Conservation (phyloP, 2,113 vertebrate species). For the Nymphicus hollandicus region DNA sequence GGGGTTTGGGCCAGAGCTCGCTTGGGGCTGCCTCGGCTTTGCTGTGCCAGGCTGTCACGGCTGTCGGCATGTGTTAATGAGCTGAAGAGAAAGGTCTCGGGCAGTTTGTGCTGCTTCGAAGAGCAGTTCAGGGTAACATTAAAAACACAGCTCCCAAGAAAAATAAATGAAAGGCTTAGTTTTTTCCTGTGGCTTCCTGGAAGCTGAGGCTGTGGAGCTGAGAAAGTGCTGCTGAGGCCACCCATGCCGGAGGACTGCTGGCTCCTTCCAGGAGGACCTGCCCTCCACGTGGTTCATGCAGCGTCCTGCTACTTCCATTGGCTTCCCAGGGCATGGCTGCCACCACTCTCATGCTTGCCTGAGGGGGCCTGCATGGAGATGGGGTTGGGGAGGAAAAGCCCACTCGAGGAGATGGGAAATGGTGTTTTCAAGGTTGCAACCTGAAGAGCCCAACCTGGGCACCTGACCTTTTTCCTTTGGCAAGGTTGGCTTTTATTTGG, state of each 20-base stretch:
- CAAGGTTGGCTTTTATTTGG: background rate
- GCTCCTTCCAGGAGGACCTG: background rate
- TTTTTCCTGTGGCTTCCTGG: background rate
- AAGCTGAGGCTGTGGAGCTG: background rate
- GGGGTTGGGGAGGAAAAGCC: background rate
- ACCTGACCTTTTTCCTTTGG: accelerated
- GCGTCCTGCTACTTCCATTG: background rate
- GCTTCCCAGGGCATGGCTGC: background rate
- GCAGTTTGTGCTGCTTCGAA: conserved; percentile 16
- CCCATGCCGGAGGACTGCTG: background rate
- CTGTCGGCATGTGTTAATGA: background rate
- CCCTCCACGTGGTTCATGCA: accelerated
- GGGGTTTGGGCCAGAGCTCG: background rate
- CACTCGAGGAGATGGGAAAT: accelerated
- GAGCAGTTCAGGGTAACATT: background rate
- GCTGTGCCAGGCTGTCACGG: background rate
- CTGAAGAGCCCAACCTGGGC: background rate
- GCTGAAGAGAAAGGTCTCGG: background rate
- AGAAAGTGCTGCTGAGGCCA: background rate
- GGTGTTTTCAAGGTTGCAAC: background rate
- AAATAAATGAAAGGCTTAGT: conserved; percentile 21
- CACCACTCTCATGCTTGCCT: accelerated
- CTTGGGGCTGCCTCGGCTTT: background rate
- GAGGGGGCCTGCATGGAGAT: background rate
- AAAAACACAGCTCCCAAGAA: conserved; percentile 6